phyloP scores from a whole-genome alignment of 2,113 vertebrate genomes.

The Onychostruthus taczanowskii region DNA sequence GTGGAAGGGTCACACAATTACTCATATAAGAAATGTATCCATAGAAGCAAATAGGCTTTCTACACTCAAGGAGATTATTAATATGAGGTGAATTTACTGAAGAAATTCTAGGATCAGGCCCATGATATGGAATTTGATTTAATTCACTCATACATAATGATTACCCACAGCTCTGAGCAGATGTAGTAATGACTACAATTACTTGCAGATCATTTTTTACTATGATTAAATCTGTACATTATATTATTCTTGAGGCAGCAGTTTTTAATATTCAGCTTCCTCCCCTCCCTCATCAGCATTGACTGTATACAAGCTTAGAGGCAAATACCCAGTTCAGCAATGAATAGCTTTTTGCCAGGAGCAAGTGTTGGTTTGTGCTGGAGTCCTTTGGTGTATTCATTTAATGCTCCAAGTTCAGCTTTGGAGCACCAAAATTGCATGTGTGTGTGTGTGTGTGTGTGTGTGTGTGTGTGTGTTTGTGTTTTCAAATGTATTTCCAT shows the following conservation, averaged over 20 bases:
- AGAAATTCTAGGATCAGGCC: conserved; percentile 46
- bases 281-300: conserved; percentile 26
- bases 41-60: background rate
- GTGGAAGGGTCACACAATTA: background rate
- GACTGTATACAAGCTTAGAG: conserved; percentile 1
- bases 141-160: conserved; percentile 65
- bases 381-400: background rate
- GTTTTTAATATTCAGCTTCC: conserved; percentile 50
- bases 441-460: rapidly evolving
- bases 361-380: background rate
- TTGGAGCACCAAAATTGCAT: background rate
- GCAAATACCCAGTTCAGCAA: background rate
- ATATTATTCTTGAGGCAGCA: conserved; percentile 58
- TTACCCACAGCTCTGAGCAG: conserved; percentile 61
- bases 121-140: conserved; percentile 43
- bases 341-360: background rate
- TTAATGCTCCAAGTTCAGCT: background rate
- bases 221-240: conserved; percentile 64
- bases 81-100: background rate
- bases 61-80: background rate
- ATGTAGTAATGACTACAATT: conserved; percentile 69
- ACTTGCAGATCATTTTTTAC: conserved; percentile 65
- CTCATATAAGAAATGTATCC: background rate
- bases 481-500: background rate
- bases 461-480: rapidly evolving